phyloP scores from a whole-genome alignment of 1,140 invertebrate species.

The Macrobrachium nipponense region DNA sequence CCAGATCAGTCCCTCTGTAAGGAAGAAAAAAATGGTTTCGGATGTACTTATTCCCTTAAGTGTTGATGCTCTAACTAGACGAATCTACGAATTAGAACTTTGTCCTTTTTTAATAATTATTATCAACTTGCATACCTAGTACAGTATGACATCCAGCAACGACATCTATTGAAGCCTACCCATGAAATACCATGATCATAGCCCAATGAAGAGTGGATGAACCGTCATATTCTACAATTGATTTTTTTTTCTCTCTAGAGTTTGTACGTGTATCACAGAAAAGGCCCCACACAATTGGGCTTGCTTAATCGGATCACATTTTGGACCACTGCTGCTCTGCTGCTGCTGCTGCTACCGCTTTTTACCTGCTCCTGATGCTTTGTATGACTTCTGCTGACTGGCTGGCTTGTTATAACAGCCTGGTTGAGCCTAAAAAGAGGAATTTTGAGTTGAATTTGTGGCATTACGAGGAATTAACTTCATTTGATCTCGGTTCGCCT shows the following conservation, averaged over 20 bases:
- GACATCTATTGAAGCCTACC: constrained; percentile 21
- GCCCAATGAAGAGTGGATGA: constrained; percentile 22
- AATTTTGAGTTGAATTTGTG: not conserved
- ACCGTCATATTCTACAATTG: constrained; percentile 31
- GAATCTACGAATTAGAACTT: constrained; percentile 14
- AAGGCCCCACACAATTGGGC: constrained; percentile 30
- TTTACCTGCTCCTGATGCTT: not conserved
- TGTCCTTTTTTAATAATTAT: not conserved
- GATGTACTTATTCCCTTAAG: not conserved
- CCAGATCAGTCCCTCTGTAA: not conserved
- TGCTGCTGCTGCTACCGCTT: not conserved
- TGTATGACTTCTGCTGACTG: not conserved
- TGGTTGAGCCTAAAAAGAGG: not conserved
- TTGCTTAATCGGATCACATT: constrained; percentile 43
- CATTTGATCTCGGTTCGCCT: no score
- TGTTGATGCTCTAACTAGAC: constrained; percentile 8
- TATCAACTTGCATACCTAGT: not conserved
- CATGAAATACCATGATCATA: constrained; percentile 48
- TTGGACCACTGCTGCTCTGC: constrained; percentile 36
- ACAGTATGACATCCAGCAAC: not conserved
- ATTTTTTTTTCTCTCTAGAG: constrained; percentile 23
- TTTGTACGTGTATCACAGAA: constrained; percentile 55
- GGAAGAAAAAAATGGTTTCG: not conserved
- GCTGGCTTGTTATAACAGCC: no score
- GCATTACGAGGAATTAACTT: no score